Evolutionary conservation across 2,797 vertebrate species (phyloP), one percentile per base, ranked within the genome.

Genomic region (Liasis olivaceus): DNA sequence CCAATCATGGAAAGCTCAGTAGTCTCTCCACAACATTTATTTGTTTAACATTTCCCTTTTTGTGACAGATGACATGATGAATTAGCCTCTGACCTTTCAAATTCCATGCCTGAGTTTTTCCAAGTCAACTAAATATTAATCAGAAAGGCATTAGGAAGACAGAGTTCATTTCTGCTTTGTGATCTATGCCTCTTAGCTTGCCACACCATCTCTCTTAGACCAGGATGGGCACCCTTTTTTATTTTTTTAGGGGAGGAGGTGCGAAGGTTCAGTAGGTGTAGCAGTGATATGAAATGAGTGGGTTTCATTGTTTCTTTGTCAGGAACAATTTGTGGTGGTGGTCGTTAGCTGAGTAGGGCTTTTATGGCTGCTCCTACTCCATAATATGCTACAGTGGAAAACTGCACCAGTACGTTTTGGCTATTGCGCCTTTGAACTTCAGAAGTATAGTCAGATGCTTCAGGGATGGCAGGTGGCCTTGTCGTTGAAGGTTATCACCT

Each of bases 21-120:
- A 94, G 81, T 92, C 91, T 89, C n/a, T 94, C 60, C 36, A 69
- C 15, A 81, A 8, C 24, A 84, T 72, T 90, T 92, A 28, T 54
- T 90, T 90, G 15, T 94, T 95, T 92, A 51, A 93, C 9, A 2
- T 94, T 95, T 96, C 56, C 2, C 94, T 93, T 93, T 85, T 42
- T 85, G 31, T 89, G 89, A 90, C 47, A 87, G 4, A 51, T 81
- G 58, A 92, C 28, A 91, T 60, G 5, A 85, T 91, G 24, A 1
- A 1, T 93, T 77, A 94, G 3, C 17, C 47, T 91, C 24, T 89
- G 72, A 85, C 51, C 90, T 93, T 95, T 91, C 91, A 62, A 93
- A 95, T 89, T 93, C 95, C 60, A 90, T 72, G 4, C 91, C 24
- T 91, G 1, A n/a, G 2, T 89, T 6, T 93, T 92, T 92, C 62